Evolutionary conservation across 2,888 invertebrate genomes (phyloP).

Genomic region (Phlogophora meticulosa): DNA sequence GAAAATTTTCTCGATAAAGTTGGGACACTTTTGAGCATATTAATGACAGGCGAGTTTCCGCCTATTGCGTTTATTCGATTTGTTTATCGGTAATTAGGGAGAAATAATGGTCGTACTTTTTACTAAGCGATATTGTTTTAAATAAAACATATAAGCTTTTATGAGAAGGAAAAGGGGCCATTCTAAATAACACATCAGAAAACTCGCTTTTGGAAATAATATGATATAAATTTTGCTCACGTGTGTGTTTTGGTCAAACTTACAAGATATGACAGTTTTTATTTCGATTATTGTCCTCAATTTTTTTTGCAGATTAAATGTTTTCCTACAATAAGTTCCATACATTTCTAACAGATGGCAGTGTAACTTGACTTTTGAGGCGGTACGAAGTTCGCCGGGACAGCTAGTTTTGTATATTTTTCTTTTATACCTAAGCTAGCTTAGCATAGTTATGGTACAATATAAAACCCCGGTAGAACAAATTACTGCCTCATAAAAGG

Average conservation of each 20-base stretch:
- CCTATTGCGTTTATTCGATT: conserved; percentile 24
- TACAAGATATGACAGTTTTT: too few species aligned
- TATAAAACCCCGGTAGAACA: conserved; percentile 34
- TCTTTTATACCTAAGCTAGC: conserved; percentile 2
- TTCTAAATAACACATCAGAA: not conserved
- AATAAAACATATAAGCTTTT: not conserved
- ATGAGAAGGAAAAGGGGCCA: not conserved
- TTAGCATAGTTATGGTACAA: conserved; percentile 29
- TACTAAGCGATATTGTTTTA: not conserved
- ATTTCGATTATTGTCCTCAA: too few species aligned
- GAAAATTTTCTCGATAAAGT: conserved; percentile 25
- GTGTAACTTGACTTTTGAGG: too few species aligned
- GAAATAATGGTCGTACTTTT: not conserved
- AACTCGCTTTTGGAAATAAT: not conserved
- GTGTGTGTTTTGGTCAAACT: too few species aligned
- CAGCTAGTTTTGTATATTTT: too few species aligned
- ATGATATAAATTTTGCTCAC: too few species aligned
- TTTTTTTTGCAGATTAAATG: too few species aligned
- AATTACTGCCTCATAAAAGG: conserved; percentile 43
- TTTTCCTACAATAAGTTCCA: too few species aligned
- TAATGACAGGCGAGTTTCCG: conserved; percentile 12
- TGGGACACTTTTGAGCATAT: conserved; percentile 19
- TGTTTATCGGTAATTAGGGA: conserved; percentile 14
- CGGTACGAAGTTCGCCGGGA: too few species aligned
- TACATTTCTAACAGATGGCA: too few species aligned